Evolutionary conservation across 2,797 vertebrate species (phyloP), one percentile per base, ranked within the genome.

Genomic region (Chelonia mydas): DNA sequence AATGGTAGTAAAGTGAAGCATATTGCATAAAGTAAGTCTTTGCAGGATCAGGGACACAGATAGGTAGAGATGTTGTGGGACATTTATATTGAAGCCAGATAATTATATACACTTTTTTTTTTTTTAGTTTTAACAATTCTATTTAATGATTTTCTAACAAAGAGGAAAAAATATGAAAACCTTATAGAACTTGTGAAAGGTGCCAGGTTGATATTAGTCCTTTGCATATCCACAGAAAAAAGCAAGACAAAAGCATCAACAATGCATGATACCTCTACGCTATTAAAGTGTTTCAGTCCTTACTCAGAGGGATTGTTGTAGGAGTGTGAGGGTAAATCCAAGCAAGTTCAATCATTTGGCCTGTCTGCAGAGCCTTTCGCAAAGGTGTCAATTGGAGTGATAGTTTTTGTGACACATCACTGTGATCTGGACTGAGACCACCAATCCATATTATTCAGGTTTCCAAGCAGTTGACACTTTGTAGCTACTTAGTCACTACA

Each of bases 361-460:
- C 49, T 51, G 25, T 89, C 31, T 68, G 3, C 37, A 77, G 50
- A 65, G 41, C 72, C 23, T 45, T 84, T 78, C 68, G 25, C 11
- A 50, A 23, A 49, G 13, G 37, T 74, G 4, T 68, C 33, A 50
- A 5, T 55, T 65, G n/a, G 79, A 1, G 0, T 74, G 31, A 15
- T 61, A 33, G 21, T 68, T 85, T 25, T 45, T 78, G 45, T 0
- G 6, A n/a, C 37, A 72, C 84, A 57, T 77, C 74, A 23, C 83
- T 94, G 1, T 8, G 5, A 25, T 41, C 61, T 47, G 53, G 8
- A 47, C 81, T 50, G 51, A 41, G 90, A 85, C 50, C 76, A 17
- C n/a, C 0, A 72, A 0, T 72, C 50, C 0, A 0, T 27, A 27
- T 21, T 68, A 1, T 21, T 49, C 77, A 53, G 55, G 45, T n/a